Evolutionary conservation across 2,888 invertebrate species (phyloP).

Genomic region (Erebia aethiops): DNA sequence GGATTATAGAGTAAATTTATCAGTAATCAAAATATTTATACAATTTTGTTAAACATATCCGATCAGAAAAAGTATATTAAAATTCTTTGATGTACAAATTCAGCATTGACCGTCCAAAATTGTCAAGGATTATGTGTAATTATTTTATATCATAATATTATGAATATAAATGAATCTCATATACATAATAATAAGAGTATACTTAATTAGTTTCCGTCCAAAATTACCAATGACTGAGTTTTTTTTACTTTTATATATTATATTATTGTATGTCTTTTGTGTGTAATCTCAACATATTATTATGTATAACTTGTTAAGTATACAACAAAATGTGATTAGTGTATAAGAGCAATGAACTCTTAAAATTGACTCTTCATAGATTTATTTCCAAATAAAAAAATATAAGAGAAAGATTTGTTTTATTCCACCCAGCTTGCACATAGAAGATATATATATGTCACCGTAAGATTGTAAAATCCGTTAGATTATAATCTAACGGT

Average conservation of each 20-base stretch:
- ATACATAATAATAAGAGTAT: conserved; percentile 57
- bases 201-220: conserved; percentile 82
- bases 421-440: conserved; percentile 26
- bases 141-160: conserved; percentile 1
- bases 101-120: conserved; percentile 58
- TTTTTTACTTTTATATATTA: conserved; percentile 64
- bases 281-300: conserved; percentile 50
- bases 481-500: no score
- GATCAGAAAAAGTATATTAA: neutral
- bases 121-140: conserved; percentile 27
- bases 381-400: conserved; percentile 72
- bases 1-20: conserved; percentile 23
- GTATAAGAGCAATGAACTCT: conserved; percentile 56
- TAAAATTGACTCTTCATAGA: conserved; percentile 59
- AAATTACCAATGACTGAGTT: conserved; percentile 78
- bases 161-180: conserved; percentile 54
- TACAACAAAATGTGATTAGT: conserved; percentile 54
- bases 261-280: conserved; percentile 33
- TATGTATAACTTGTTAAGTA: conserved; percentile 50
- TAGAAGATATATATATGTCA: no score
- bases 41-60: conserved; percentile 9
- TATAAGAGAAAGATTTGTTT: conserved; percentile 37
- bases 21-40: conserved; percentile 18
- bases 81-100: conserved; percentile 46
- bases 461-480: no score